Evolutionary conservation across 2,113 vertebrate genomes (phyloP).

Genomic region (Thalassoma bifasciatum): DNA sequence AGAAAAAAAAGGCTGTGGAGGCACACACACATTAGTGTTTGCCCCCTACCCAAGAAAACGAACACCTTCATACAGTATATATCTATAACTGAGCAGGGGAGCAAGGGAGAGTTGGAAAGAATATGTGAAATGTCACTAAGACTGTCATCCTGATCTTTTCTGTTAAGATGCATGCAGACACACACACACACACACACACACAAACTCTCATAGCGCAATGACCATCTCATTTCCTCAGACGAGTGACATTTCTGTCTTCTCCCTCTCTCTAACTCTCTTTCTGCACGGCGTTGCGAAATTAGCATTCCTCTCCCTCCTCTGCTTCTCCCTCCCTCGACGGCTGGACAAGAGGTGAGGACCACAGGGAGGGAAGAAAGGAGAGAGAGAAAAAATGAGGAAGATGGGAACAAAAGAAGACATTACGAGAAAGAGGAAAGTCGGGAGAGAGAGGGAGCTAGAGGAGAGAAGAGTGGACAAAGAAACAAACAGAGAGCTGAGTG

Average conservation of each 20-base stretch:
- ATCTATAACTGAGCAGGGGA: conserved; percentile 62
- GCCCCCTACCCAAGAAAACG: conserved; percentile 37
- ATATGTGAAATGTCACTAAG: conserved; percentile 69
- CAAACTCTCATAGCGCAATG: conserved; percentile 47
- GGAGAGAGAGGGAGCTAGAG: conserved; percentile 18
- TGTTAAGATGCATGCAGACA: conserved; percentile 21
- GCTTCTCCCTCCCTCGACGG: conserved; percentile 66
- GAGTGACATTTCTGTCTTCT: conserved; percentile 74
- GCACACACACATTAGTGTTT: conserved; percentile 43
- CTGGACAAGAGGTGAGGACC: conserved; percentile 78
- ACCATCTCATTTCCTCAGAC: conserved; percentile 80
- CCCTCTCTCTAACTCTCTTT: conserved; percentile 50
- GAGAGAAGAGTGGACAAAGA: conserved; percentile 40
- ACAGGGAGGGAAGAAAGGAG: conserved; percentile 58
- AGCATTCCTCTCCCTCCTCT: conserved; percentile 79
- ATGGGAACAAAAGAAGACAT: conserved; percentile 61
- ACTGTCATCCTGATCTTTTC: conserved; percentile 72
- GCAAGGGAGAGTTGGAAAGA: conserved; percentile 39
- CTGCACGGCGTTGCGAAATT: conserved; percentile 77
- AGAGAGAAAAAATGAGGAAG: conserved; percentile 57
- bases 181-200: conserved; percentile 36
- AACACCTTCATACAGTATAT: conserved; percentile 44
- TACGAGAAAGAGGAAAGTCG: conserved; percentile 14
- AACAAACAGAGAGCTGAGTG: conserved; percentile 31
- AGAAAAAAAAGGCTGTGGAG: conserved; percentile 15